Evolutionary conservation across 2,113 vertebrate species (phyloP).

Genomic region (Anoura caudifer): DNA sequence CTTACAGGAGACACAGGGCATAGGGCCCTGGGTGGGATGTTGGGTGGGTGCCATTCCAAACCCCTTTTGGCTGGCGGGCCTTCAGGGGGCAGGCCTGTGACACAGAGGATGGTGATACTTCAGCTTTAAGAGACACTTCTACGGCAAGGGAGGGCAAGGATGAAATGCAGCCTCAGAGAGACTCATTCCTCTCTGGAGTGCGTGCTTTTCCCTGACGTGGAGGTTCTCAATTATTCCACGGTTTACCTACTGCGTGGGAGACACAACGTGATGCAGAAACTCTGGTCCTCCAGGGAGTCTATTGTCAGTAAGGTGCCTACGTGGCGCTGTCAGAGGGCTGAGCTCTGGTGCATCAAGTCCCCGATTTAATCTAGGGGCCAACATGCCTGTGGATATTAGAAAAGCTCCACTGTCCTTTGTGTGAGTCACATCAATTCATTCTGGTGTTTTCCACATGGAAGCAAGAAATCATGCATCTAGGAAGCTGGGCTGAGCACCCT

Average conservation of each 20-base stretch:
- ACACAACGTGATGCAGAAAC: slow-evolving; percentile 56
- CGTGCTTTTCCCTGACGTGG: neutral
- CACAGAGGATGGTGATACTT: neutral
- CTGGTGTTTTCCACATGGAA: neutral
- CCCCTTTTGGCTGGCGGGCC: neutral
- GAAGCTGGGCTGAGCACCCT: neutral
- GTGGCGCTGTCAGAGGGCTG: neutral
- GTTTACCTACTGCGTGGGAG: slow-evolving; percentile 50
- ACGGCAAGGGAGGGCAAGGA: neutral
- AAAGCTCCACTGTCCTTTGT: neutral
- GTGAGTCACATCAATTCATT: neutral
- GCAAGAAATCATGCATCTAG: neutral
- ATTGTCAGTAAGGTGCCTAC: slow-evolving; percentile 6
- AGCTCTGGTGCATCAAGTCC: slow-evolving; percentile 1
- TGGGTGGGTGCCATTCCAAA: neutral
- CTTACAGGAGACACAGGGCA: neutral
- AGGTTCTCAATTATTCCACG: slow-evolving; percentile 35
- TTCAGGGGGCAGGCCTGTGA: neutral
- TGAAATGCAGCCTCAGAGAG: neutral
- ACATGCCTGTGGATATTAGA: neutral
- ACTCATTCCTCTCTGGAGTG: neutral
- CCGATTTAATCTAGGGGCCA: slow-evolving; percentile 18
- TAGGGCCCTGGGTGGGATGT: neutral
- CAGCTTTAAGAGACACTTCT: neutral
- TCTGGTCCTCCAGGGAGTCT: slow-evolving; percentile 32